Conservation (phyloP, 2,797 vertebrate genomes). For the Alosa sapidissima region DNA sequence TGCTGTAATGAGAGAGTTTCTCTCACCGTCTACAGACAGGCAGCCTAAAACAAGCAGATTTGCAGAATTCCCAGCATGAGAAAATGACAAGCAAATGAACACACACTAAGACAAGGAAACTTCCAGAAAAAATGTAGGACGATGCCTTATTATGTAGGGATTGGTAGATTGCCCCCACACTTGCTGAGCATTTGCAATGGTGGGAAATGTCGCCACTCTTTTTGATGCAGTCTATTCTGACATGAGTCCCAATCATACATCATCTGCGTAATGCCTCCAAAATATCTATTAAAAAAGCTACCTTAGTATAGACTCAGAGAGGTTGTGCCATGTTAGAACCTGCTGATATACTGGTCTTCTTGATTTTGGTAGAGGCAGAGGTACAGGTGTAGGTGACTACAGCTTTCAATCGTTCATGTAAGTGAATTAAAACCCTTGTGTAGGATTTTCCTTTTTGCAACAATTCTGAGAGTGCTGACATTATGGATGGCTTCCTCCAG, state of each 20-base stretch:
- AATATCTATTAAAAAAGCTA: too few species aligned
- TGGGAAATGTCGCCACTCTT: background rate
- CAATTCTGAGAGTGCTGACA: background rate
- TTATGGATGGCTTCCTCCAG: background rate
- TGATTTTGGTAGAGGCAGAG: background rate
- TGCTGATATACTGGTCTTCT: background rate
- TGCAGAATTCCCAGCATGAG: background rate
- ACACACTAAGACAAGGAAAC: background rate
- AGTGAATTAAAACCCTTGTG: background rate
- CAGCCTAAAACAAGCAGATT: background rate
- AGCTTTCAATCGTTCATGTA: background rate
- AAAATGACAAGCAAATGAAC: background rate
- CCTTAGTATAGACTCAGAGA: too few species aligned
- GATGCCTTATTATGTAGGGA: background rate
- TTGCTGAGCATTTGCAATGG: background rate
- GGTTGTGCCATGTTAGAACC: background rate
- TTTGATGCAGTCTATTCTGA: background rate
- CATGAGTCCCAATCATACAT: background rate
- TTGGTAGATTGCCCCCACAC: background rate
- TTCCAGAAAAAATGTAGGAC: background rate
- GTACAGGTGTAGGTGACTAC: background rate
- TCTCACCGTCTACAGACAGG: background rate
- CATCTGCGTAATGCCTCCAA: background rate
- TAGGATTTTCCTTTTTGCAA: background rate
- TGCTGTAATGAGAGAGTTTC: slow-evolving; percentile 3